phyloP scores from a whole-genome alignment of 2,797 vertebrate species.

The Macropus fuliginosus region DNA sequence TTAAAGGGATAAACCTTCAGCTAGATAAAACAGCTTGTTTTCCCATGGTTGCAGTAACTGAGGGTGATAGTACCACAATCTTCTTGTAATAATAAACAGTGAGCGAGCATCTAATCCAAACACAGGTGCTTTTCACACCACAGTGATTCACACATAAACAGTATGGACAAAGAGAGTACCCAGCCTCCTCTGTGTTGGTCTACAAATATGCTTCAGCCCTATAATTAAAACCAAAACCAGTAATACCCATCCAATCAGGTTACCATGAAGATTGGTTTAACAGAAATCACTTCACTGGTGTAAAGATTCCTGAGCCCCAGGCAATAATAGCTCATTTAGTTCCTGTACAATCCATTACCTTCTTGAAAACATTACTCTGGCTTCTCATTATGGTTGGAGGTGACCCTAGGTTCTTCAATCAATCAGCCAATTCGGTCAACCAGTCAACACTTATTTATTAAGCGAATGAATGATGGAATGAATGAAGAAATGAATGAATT shows the following conservation, averaged over 20 bases:
- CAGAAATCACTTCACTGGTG: constrained; percentile 70
- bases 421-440: neutral
- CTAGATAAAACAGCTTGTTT: constrained; percentile 28
- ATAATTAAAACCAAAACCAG: constrained; percentile 72
- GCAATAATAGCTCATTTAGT: constrained; percentile 65
- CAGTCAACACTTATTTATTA: neutral
- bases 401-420: neutral
- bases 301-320: constrained; percentile 49
- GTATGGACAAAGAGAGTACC: constrained; percentile 65
- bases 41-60: neutral
- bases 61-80: constrained; percentile 36
- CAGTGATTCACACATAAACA: constrained; percentile 62
- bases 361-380: neutral
- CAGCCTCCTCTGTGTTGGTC: constrained; percentile 52
- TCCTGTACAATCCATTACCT: constrained; percentile 65
- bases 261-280: constrained; percentile 64
- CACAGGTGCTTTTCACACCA: constrained; percentile 75
- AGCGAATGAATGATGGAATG: neutral
- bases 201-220: neutral
- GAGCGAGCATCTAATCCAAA: neutral
- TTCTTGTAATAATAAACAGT: constrained; percentile 14
- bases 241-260: constrained; percentile 72
- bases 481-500: neutral
- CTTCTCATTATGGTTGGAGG: neutral
- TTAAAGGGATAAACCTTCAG: constrained; percentile 44